Evolutionary conservation across 1,140 invertebrate genomes (phyloP).

Genomic region (Aphelenchoides fujianensis): DNA sequence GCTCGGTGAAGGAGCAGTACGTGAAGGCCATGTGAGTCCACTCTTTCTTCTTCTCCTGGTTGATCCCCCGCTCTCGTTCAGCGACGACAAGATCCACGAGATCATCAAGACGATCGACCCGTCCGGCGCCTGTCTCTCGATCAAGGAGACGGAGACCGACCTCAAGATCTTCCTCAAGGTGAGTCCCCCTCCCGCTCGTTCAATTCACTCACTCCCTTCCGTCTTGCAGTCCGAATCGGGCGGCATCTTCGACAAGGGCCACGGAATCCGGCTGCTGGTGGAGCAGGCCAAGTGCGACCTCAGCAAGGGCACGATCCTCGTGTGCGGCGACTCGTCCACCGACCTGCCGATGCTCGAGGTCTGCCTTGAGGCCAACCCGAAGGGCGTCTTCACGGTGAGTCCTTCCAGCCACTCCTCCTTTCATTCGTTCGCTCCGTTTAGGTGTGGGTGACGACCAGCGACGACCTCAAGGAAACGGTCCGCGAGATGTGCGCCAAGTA

Average conservation of each 20-base stretch:
- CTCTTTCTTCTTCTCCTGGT: background rate
- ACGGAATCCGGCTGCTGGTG: slow-evolving; percentile 53
- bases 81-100: slow-evolving; percentile 47
- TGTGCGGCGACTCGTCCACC: slow-evolving; percentile 60
- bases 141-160: slow-evolving; percentile 57
- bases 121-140: slow-evolving; percentile 26
- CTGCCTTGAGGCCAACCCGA: slow-evolving; percentile 46
- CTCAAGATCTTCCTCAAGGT: slow-evolving; percentile 60
- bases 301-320: slow-evolving; percentile 49
- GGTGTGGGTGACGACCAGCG: background rate
- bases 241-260: slow-evolving; percentile 60
- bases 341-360: slow-evolving; percentile 60
- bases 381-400: slow-evolving; percentile 61
- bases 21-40: slow-evolving; percentile 33
- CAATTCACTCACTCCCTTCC: background rate
- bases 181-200: background rate
- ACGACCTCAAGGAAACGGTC: slow-evolving; percentile 43
- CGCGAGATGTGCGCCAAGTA: slow-evolving; percentile 43
- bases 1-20: slow-evolving; percentile 38
- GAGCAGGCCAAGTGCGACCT: slow-evolving; percentile 58
- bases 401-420: slow-evolving; percentile 18
- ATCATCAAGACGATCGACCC: slow-evolving; percentile 56
- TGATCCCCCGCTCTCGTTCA: slow-evolving; percentile 19
- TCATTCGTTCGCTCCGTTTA: background rate
- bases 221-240: slow-evolving; percentile 48